Evolutionary conservation across 1,140 invertebrate genomes (phyloP).

Genomic region (Asbolus verrucosus): DNA sequence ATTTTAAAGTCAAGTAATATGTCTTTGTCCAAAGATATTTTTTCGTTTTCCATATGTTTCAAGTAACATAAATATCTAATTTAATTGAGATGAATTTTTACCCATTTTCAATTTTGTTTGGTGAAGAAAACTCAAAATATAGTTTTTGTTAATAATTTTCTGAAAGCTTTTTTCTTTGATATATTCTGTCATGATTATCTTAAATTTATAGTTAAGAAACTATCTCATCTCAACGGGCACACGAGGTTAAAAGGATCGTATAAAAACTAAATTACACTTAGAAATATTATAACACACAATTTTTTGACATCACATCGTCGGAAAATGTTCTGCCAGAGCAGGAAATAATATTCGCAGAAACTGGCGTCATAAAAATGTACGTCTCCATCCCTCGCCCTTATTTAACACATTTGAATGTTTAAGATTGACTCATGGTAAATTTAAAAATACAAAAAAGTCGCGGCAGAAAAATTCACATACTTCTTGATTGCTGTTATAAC

Average conservation of each 20-base stretch:
- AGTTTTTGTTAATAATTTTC: too few species aligned
- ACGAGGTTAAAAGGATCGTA: background rate
- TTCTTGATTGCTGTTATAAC: conserved; percentile 28
- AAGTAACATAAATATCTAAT: too few species aligned
- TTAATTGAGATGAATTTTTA: too few species aligned
- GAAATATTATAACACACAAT: conserved; percentile 37
- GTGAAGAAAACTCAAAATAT: too few species aligned
- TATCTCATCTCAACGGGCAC: background rate
- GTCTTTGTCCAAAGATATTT: too few species aligned
- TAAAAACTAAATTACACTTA: conserved; percentile 35
- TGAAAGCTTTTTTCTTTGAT: too few species aligned
- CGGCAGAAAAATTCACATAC: conserved; percentile 9
- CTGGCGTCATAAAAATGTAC: conserved; percentile 9
- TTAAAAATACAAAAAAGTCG: conserved; percentile 6
- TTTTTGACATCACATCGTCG: conserved; percentile 36
- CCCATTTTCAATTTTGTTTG: too few species aligned
- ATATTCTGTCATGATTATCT: background rate
- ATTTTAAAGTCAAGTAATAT: too few species aligned
- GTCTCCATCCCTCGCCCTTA: conserved; percentile 7
- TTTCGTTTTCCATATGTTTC: too few species aligned
- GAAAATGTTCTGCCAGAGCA: conserved; percentile 38
- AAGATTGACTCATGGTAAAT: background rate
- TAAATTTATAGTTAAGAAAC: too few species aligned
- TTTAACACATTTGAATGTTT: conserved; percentile 9
- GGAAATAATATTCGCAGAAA: conserved; percentile 42